Evolutionary conservation across 2,797 vertebrate species (phyloP).

Genomic region (Ataeniobius toweri): DNA sequence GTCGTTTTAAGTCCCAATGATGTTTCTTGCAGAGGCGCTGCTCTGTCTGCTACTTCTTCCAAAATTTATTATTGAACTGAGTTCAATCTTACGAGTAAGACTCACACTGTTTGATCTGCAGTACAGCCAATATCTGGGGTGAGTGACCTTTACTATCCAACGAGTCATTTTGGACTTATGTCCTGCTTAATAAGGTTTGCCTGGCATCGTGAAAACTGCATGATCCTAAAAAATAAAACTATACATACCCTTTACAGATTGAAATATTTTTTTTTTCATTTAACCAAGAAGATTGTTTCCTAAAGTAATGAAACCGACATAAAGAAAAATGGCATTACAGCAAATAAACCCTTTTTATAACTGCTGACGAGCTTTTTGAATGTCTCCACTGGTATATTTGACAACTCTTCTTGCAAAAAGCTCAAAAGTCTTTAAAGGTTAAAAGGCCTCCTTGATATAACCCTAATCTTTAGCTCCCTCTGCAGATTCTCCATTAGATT

Average conservation of each 20-base stretch:
- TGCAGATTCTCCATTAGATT: background rate
- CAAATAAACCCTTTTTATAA: background rate
- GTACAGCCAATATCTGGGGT: background rate
- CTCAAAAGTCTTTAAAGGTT: background rate
- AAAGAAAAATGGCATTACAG: background rate
- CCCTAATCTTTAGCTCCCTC: background rate
- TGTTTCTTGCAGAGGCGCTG: background rate
- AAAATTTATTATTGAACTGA: background rate
- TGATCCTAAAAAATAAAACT: background rate
- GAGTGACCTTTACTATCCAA: background rate
- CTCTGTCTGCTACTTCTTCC: background rate
- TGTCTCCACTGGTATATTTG: background rate
- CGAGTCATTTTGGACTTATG: too few species aligned
- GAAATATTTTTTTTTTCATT: too few species aligned
- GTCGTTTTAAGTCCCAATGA: background rate
- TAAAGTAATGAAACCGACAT: background rate
- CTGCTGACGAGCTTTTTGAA: background rate
- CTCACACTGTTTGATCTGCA: background rate
- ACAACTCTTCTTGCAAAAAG: background rate
- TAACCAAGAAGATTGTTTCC: background rate
- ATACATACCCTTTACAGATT: background rate
- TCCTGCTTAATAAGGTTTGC: background rate
- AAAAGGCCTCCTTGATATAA: background rate
- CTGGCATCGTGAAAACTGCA: background rate
- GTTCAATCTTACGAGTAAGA: background rate